These are phyloP conservation scores for Paratrypauchen microcephalus DNA, from an alignment of 2,797 vertebrate genomes.

Conservation along the genomic window DNA sequence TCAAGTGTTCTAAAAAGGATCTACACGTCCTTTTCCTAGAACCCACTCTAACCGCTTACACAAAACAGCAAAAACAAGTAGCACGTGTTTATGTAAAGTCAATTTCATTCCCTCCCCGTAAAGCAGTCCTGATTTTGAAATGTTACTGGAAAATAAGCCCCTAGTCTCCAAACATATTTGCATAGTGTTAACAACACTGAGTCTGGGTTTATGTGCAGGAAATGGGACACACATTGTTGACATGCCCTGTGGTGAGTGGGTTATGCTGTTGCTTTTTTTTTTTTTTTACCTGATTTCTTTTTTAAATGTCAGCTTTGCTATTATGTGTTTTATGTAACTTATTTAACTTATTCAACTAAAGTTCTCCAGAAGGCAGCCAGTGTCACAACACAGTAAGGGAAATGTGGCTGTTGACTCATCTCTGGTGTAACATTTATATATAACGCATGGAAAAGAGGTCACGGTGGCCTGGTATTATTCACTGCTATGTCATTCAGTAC, in stretches of 20 bases:
- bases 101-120: neutral
- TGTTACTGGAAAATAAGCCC: neutral
- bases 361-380: neutral
- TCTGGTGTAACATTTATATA: neutral
- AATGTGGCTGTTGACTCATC: constrained; percentile 6
- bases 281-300: constrained; percentile 12
- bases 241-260: constrained; percentile 6
- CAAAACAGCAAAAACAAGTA: neutral
- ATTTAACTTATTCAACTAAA: neutral
- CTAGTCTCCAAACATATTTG: neutral
- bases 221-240: constrained; percentile 6
- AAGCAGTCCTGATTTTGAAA: neutral
- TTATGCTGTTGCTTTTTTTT: constrained; percentile 13
- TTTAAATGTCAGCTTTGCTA: neutral
- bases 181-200: neutral
- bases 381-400: neutral
- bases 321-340: neutral
- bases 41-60: neutral
- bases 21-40: neutral
- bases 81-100: neutral
- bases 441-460: neutral
- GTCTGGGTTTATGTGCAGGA: constrained; percentile 7
- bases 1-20: neutral
- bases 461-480: neutral
- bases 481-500: neutral